These are phyloP conservation scores for Cheilosia urbana DNA, from an alignment of 2,888 invertebrate genomes.

Conservation along the genomic window DNA sequence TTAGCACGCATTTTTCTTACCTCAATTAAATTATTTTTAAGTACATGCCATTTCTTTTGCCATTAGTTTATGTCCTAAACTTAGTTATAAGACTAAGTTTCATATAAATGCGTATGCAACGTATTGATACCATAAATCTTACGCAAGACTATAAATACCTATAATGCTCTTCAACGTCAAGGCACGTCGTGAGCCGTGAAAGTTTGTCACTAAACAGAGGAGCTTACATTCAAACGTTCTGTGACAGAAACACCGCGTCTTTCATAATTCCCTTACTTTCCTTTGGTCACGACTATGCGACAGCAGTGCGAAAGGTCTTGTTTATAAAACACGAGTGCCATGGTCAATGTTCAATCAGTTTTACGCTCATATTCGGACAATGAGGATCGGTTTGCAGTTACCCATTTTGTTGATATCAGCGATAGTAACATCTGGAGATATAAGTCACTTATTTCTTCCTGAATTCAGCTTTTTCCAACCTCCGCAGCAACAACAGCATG, in stretches of 20 bases:
- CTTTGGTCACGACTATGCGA: conserved; percentile 44
- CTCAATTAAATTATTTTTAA: too few species aligned
- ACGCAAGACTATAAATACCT: not conserved
- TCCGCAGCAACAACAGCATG: conserved; percentile 62
- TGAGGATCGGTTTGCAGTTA: conserved; percentile 34
- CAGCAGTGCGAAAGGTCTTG: conserved; percentile 1
- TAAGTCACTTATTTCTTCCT: conserved; percentile 79
- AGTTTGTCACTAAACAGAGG: conserved; percentile 29
- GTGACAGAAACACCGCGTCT: conserved; percentile 37
- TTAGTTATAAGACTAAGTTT: too few species aligned
- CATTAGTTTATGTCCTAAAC: too few species aligned
- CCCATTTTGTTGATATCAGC: conserved; percentile 14
- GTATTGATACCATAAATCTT: not conserved
- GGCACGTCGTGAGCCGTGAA: conserved; percentile 42
- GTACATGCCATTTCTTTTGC: too few species aligned
- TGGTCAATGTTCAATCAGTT: conserved; percentile 33
- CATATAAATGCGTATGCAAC: not conserved
- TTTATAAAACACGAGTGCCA: conserved; percentile 53
- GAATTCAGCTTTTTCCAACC: conserved; percentile 78
- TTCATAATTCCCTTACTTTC: conserved; percentile 40
- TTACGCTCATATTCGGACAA: conserved; percentile 19
- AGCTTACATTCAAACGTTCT: not conserved
- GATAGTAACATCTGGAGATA: conserved; percentile 70
- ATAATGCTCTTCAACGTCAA: not conserved
- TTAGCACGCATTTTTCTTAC: too few species aligned